A percentile compares a stretch with the other conserved stretches of the same genome.
These are phyloP conservation scores for Nephila pilipes DNA, from an alignment of 1,140 invertebrate species.

Conservation along the genomic window DNA sequence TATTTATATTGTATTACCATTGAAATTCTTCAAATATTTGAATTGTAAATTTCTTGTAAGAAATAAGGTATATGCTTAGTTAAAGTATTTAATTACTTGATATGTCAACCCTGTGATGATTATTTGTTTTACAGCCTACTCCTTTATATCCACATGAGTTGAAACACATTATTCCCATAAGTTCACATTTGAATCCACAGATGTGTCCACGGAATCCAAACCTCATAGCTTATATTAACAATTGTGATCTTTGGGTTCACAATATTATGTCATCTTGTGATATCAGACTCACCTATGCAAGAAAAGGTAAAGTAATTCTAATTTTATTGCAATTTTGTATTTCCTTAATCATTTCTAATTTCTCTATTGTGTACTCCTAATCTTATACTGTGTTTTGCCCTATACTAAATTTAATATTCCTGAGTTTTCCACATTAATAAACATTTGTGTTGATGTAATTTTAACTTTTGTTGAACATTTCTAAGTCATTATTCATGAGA, in stretches of 20 bases:
- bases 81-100: too few relatives aligned
- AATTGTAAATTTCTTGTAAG: too few relatives aligned
- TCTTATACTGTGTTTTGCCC: too few relatives aligned
- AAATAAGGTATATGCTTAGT: too few relatives aligned
- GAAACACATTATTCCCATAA: slow-evolving; percentile 79
- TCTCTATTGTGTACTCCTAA: not conserved
- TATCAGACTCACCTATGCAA: slow-evolving; percentile 77
- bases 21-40: too few relatives aligned
- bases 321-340: not conserved
- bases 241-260: slow-evolving; percentile 94
- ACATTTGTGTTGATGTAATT: too few relatives aligned
- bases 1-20: too few relatives aligned
- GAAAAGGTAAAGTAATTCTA: slow-evolving; percentile 51
- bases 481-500: too few relatives aligned
- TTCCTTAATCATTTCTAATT: not conserved
- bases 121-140: not conserved
- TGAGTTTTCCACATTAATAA: too few relatives aligned
- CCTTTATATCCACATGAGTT: slow-evolving; percentile 79
- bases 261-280: slow-evolving; percentile 85
- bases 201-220: slow-evolving; percentile 94
- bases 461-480: too few relatives aligned
- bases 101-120: too few relatives aligned
- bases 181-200: slow-evolving; percentile 92
- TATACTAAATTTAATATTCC: too few relatives aligned
- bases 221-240: slow-evolving; percentile 93